These are phyloP conservation scores for Tromatobia lineatoria DNA, from an alignment of 2,888 invertebrate species.

Conservation along the genomic window DNA sequence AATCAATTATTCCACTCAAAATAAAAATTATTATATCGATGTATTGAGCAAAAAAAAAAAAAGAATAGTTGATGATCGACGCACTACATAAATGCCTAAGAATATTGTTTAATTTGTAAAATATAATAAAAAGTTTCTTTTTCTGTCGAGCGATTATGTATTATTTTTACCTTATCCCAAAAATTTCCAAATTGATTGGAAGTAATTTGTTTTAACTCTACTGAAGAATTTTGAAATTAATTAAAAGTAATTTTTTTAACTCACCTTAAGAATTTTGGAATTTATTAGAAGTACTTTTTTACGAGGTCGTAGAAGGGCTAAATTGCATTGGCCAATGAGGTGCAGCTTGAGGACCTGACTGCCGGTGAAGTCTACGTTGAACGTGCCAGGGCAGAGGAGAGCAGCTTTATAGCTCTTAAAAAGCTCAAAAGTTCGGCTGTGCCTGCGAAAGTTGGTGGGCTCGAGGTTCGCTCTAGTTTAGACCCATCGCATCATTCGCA, in stretches of 20 bases:
- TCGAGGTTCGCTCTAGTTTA: slow-evolving; percentile 15
- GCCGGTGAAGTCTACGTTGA: slow-evolving; percentile 25
- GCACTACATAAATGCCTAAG: no score
- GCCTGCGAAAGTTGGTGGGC: slow-evolving; percentile 42
- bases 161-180: no score
- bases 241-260: not conserved
- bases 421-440: slow-evolving; percentile 42
- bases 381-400: slow-evolving; percentile 39
- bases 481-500: slow-evolving; percentile 55
- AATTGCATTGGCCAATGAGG: slow-evolving; percentile 5
- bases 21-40: no score
- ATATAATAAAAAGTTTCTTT: not conserved
- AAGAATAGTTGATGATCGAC: no score
- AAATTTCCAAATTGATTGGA: no score
- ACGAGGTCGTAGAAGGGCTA: not conserved
- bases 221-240: no score
- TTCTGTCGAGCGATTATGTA: not conserved
- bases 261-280: not conserved
- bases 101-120: no score
- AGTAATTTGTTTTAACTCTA: no score
- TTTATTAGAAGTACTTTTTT: not conserved
- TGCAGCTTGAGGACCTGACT: slow-evolving; percentile 46
- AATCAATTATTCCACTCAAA: no score
- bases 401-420: slow-evolving; percentile 47
- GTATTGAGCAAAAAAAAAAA: no score